These are phyloP conservation scores for Catonia carolina DNA, from an alignment of 2,888 invertebrate genomes.

Conservation along the genomic window DNA sequence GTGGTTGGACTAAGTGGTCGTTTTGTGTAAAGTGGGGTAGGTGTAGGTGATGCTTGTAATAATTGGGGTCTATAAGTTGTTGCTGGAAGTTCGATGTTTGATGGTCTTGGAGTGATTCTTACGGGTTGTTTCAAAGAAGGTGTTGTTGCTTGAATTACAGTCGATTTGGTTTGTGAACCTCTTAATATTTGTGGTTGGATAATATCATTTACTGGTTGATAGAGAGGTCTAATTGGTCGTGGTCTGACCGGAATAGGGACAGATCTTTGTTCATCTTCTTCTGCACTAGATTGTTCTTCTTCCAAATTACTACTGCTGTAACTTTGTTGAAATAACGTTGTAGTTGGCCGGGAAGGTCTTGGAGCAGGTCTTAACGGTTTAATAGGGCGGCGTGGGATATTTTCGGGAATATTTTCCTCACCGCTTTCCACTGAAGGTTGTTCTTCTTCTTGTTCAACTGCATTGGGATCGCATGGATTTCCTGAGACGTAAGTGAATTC, in stretches of 20 bases:
- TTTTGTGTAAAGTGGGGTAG: slow-evolving; percentile 20
- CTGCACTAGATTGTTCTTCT: slow-evolving; percentile 49
- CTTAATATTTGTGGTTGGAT: slow-evolving; percentile 19
- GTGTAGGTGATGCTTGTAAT: slow-evolving; percentile 42
- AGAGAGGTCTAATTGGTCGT: slow-evolving; percentile 33
- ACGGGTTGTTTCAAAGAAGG: slow-evolving; percentile 20
- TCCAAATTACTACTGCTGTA: slow-evolving; percentile 44
- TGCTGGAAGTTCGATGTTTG: slow-evolving; percentile 48
- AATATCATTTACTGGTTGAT: slow-evolving; percentile 13
- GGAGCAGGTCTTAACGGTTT: slow-evolving; percentile 32
- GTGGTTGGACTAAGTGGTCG: slow-evolving; percentile 25
- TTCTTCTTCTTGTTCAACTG: slow-evolving; percentile 60
- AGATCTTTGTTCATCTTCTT: slow-evolving; percentile 40
- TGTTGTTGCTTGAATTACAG: slow-evolving; percentile 17
- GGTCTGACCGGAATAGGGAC: slow-evolving; percentile 42
- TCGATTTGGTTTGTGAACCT: slow-evolving; percentile 27
- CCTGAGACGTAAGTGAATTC: slow-evolving; percentile 83
- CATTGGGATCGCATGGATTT: slow-evolving; percentile 78
- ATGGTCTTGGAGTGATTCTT: slow-evolving; percentile 32
- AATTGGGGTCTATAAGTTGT: slow-evolving; percentile 60
- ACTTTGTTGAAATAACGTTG: slow-evolving; percentile 65
- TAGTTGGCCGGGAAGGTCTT: slow-evolving; percentile 47
- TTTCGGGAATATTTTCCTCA: slow-evolving; percentile 56
- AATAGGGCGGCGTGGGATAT: slow-evolving; percentile 47
- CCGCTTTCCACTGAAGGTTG: slow-evolving; percentile 45